Conservation (phyloP, 2,113 vertebrate genomes). For the Alectura lathami region DNA sequence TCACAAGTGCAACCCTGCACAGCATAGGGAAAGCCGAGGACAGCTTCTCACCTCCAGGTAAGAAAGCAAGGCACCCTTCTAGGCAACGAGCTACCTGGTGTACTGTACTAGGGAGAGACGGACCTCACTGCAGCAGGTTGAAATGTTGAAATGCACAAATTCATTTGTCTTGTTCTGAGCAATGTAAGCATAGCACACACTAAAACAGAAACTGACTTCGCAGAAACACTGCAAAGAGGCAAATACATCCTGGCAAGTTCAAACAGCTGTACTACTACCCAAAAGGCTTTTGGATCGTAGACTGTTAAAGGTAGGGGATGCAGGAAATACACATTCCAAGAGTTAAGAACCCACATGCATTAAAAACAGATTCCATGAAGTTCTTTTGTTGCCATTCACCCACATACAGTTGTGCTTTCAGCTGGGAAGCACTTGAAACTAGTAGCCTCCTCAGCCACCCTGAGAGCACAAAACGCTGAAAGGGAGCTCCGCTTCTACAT, state of each 20-base stretch:
- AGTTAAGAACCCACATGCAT: neutral
- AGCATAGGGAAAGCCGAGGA: neutral
- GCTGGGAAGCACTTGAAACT: fast-evolving
- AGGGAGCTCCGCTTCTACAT: neutral
- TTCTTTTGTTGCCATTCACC: neutral
- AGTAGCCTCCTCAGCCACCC: fast-evolving
- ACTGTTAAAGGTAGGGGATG: neutral
- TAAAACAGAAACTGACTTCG: neutral
- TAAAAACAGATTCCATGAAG: neutral
- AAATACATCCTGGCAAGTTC: neutral
- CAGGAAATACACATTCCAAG: neutral
- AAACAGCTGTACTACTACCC: neutral
- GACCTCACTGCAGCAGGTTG: neutral
- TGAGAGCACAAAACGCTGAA: neutral
- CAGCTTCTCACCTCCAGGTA: neutral
- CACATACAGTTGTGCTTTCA: neutral
- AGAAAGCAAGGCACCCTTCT: neutral
- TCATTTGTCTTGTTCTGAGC: neutral
- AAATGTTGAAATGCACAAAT: neutral
- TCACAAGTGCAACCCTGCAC: neutral
- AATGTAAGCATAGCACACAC: neutral
- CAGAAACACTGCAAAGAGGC: neutral
- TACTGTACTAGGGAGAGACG: fast-evolving
- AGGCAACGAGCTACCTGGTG: neutral
- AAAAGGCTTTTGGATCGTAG: neutral